Conservation (phyloP, 1,140 invertebrate species). For the Amyelois transitella region DNA sequence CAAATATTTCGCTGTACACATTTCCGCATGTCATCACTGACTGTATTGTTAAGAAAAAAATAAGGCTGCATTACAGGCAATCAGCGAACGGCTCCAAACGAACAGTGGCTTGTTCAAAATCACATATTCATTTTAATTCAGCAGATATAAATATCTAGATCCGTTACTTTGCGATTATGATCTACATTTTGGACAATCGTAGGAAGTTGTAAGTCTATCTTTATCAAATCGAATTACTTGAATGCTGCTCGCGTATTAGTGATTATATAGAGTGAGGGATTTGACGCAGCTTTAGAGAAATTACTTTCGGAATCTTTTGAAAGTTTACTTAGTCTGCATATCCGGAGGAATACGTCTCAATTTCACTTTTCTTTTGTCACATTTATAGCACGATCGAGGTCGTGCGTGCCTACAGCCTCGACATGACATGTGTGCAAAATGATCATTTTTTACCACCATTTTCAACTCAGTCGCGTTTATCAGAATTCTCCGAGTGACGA, state of each 20-base stretch:
- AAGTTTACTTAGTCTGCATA: constrained; percentile 54
- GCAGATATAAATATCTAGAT: constrained; percentile 14
- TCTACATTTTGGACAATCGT: constrained; percentile 24
- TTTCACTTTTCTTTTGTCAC: constrained; percentile 68
- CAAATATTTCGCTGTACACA: constrained; percentile 9
- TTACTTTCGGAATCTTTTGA: constrained; percentile 58
- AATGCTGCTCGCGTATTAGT: not conserved
- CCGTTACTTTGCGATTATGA: constrained; percentile 25
- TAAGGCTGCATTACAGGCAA: constrained; percentile 5
- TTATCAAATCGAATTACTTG: constrained; percentile 10
- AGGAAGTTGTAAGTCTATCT: constrained; percentile 27
- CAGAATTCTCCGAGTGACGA: not conserved
- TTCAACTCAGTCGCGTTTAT: not conserved
- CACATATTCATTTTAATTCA: constrained; percentile 32
- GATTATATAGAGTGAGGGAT: not conserved
- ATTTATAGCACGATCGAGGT: constrained; percentile 65
- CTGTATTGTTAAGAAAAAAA: constrained; percentile 2
- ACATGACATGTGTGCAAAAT: constrained; percentile 31
- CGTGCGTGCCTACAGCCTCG: constrained; percentile 53
- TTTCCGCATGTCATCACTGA: not conserved
- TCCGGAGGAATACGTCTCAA: constrained; percentile 52
- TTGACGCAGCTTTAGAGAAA: constrained; percentile 16
- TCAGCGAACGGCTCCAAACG: constrained; percentile 1
- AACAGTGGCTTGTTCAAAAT: constrained; percentile 17
- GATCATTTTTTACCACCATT: not conserved